Evolutionary conservation across 1,140 invertebrate species (phyloP), one percentile per base, ranked within the genome.

Genomic region (Macrobrachium rosenbergii): DNA sequence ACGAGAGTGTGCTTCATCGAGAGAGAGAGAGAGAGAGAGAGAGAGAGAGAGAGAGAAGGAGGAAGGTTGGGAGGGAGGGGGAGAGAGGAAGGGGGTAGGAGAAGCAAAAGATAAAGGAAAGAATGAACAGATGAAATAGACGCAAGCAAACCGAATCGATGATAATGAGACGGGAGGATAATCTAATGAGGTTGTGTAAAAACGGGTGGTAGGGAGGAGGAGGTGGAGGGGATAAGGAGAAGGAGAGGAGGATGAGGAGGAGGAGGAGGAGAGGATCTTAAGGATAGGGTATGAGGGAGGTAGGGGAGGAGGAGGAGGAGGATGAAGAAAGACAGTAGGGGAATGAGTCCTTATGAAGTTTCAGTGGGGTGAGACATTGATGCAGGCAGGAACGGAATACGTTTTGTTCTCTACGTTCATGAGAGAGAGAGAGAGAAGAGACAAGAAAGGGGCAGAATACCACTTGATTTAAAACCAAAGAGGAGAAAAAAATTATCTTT

Each of bases 381-480:
- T 45, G 75, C 19, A 21, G 52, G 21, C 37, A n/a, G 45, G 59
- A 58, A 77, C n/a, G 19, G 43, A n/a, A 77, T 21, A 17, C 21
- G 75, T n/a, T 19, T 58, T 45, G 59, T 52, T 45, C 21, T 11
- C 16, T 45, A 77, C 12, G 10, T 23, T 77, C 43, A 58, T 58
- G 75, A 77, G 75, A 77, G 75, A 77, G 75, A 77, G 75, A 77
- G 75, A 77, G 75, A 58, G 75, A 77, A 77, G 75, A 77, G 75
- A 77, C 43, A 77, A 77, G 43, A 77, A 37, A 52, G 52, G 12
- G 52, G 52, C 52, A 0, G 7, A 8, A 2, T 3, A 52, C 52
- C 52, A 52, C 6, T 10, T 10, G 52, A 12, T 12, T 52, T 8
- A 52, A 10, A 52, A 10, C 12, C 52, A 52, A 5, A 2, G 52